Conservation (phyloP, 2,797 vertebrate species). For the Antennarius maculatus region DNA sequence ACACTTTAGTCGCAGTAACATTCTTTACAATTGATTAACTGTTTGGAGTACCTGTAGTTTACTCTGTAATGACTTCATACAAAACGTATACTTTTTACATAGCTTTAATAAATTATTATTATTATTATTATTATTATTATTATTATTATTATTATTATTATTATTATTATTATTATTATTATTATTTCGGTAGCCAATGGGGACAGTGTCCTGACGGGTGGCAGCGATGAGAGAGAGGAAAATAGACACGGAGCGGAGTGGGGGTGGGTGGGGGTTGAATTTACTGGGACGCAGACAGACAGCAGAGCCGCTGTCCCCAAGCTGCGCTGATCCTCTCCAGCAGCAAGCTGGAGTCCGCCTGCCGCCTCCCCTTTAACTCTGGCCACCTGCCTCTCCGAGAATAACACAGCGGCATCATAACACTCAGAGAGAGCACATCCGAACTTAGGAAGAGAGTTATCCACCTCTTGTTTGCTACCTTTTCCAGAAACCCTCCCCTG, state of each 20-base stretch:
- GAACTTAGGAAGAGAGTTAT: conserved; percentile 7
- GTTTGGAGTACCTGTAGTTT: too few species aligned
- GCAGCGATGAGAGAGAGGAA: conserved; percentile 29
- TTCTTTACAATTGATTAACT: neutral
- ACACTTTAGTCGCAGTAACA: neutral
- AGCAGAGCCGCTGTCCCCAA: conserved; percentile 75
- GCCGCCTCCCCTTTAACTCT: conserved; percentile 41
- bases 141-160: neutral
- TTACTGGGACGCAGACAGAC: conserved; percentile 72
- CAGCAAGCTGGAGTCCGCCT: conserved; percentile 45
- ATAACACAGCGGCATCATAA: conserved; percentile 32
- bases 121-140: neutral
- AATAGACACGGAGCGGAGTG: conserved; percentile 46
- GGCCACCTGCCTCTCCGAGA: conserved; percentile 72
- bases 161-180: conserved; percentile 4
- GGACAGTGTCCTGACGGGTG: conserved; percentile 40
- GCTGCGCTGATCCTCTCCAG: conserved; percentile 71
- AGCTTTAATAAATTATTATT: neutral
- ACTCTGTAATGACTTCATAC: neutral
- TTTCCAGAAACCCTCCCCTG: neutral
- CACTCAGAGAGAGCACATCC: neutral
- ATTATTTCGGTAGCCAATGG: conserved; percentile 37
- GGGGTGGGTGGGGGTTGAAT: conserved; percentile 37
- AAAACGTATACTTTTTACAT: neutral
- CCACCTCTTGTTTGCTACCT: conserved; percentile 11